Conservation (phyloP, 2,113 vertebrate genomes). For the Heterochromis multidens region DNA sequence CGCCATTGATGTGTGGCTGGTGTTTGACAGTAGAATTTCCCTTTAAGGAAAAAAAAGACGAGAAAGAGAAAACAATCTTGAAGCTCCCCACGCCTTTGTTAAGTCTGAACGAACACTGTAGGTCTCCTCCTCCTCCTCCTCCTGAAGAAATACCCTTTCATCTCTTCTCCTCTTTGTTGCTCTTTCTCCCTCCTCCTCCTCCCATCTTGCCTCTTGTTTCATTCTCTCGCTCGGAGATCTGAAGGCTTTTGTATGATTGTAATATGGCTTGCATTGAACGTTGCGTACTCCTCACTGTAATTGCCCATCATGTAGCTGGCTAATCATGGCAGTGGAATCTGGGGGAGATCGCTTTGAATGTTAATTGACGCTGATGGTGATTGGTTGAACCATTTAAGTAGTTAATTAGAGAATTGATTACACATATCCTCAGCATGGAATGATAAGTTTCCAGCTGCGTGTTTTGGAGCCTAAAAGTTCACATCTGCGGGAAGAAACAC, state of each 20-base stretch:
- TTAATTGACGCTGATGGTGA: constrained; percentile 69
- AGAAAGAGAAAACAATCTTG: constrained; percentile 53
- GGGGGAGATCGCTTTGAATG: constrained; percentile 53
- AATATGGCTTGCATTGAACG: constrained; percentile 32
- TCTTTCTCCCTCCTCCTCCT: constrained; percentile 45
- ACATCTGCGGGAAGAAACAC: constrained; percentile 22
- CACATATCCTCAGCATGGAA: constrained; percentile 27
- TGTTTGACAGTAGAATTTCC: constrained; percentile 49
- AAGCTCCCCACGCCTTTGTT: constrained; percentile 56
- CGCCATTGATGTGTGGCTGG: constrained; percentile 31
- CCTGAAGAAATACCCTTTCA: constrained; percentile 62
- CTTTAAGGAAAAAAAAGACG: constrained; percentile 17
- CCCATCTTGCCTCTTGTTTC: constrained; percentile 44
- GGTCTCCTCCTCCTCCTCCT: constrained; percentile 60
- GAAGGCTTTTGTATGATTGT: constrained; percentile 54
- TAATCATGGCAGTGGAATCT: constrained; percentile 61
- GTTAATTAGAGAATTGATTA: constrained; percentile 66
- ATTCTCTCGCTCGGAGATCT: constrained; percentile 46
- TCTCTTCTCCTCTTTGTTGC: constrained; percentile 59
- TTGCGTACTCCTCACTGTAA: constrained; percentile 52
- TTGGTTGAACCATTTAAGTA: constrained; percentile 61
- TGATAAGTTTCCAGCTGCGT: constrained; percentile 38
- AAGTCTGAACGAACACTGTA: constrained; percentile 52
- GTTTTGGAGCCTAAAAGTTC: constrained; percentile 30
- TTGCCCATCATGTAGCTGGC: constrained; percentile 61